A percentile compares a stretch with the other conserved stretches of the same genome.
phyloP scores from a whole-genome alignment of 2,113 vertebrate species.

The Mastomys coucha region DNA sequence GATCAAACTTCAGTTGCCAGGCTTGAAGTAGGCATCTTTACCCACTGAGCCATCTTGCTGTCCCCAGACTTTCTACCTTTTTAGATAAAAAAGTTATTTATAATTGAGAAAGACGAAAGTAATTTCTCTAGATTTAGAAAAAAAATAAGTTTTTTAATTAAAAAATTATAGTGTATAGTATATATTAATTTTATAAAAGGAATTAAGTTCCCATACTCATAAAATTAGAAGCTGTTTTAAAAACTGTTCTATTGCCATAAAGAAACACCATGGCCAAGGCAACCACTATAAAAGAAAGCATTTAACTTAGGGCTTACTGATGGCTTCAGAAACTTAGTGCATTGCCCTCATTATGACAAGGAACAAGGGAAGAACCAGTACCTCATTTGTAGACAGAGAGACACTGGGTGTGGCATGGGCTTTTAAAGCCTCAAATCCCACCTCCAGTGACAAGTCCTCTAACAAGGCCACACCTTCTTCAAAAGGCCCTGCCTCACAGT shows the following conservation, averaged over 20 bases:
- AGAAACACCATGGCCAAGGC: not conserved
- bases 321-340: not conserved
- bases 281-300: not conserved
- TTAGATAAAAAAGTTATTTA: not conserved
- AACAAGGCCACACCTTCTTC: not conserved
- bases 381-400: not conserved
- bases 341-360: not conserved
- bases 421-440: not conserved
- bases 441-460: not conserved
- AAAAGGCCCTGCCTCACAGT: not conserved
- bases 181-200: not conserved
- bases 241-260: not conserved
- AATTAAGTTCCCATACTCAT: slow-evolving; percentile 6
- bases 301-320: not conserved
- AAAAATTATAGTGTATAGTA: not conserved
- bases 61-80: not conserved
- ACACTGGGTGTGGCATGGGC: not conserved
- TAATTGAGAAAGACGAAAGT: not conserved
- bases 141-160: not conserved
- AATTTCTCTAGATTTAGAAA: not conserved
- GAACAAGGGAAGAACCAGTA: not conserved
- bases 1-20: not conserved
- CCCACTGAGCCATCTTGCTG: not conserved
- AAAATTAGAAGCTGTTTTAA: not conserved
- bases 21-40: not conserved